Conservation (phyloP, 1,140 invertebrate species). For the Melipona quadrifasciata region DNA sequence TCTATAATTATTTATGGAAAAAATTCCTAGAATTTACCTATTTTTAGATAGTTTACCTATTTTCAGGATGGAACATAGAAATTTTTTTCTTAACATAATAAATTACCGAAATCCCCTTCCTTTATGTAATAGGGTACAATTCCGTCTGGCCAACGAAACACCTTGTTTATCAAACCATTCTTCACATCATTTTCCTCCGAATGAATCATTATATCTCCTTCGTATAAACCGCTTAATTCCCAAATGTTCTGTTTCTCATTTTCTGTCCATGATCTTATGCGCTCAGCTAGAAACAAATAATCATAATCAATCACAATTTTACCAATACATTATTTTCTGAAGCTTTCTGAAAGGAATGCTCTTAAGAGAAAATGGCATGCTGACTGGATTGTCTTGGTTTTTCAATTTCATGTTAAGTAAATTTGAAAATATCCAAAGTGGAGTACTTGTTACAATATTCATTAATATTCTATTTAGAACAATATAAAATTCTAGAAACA, state of each 20-base stretch:
- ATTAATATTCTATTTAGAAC: too few species aligned
- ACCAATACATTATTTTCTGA: not conserved
- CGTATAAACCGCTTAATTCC: conserved; percentile 83
- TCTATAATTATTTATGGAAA: too few species aligned
- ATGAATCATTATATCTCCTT: conserved; percentile 84
- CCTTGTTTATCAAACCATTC: conserved; percentile 85
- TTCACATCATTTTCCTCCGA: conserved; percentile 70
- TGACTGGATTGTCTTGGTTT: not conserved
- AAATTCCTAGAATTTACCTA: too few species aligned
- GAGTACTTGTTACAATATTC: too few species aligned
- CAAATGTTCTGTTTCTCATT: conserved; percentile 77
- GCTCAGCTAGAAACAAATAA: conserved; percentile 54
- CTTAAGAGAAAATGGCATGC: not conserved
- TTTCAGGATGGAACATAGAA: too few species aligned
- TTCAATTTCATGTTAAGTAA: not conserved
- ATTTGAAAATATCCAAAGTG: not conserved
- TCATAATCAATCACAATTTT: not conserved
- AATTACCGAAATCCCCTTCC: conserved; percentile 85
- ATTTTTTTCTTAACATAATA: not conserved
- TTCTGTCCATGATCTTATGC: conserved; percentile 71
- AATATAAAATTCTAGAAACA: too few species aligned
- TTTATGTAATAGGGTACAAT: conserved; percentile 86
- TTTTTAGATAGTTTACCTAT: too few species aligned
- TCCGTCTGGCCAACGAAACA: conserved; percentile 85
- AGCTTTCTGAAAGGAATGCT: not conserved